phyloP scores from a whole-genome alignment of 2,888 invertebrate genomes.

The Drosophila kambysellisi region DNA sequence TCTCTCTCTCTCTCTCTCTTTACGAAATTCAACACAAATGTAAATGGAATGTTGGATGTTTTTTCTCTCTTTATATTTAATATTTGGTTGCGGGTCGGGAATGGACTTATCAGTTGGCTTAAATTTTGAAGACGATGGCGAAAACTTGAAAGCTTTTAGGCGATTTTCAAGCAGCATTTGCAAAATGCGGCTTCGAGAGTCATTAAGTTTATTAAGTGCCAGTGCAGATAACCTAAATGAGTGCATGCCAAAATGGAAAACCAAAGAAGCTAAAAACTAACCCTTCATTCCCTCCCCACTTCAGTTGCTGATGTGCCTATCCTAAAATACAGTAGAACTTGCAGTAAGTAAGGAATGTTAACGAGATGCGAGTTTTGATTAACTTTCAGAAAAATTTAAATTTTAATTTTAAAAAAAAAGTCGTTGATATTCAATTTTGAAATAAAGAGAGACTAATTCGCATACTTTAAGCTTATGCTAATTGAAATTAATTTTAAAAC shows the following conservation, averaged over 20 bases:
- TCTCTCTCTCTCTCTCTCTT: conserved; percentile 12
- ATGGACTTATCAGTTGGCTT: conserved; percentile 35
- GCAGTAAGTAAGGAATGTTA: background rate
- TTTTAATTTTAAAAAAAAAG: background rate
- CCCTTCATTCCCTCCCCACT: background rate
- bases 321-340: conserved; percentile 9
- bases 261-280: conserved; percentile 36
- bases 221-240: conserved; percentile 74
- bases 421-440: background rate
- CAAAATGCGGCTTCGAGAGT: conserved; percentile 61
- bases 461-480: background rate
- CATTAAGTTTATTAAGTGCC: conserved; percentile 78
- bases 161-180: conserved; percentile 45
- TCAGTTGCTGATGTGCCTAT: background rate
- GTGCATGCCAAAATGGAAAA: conserved; percentile 73
- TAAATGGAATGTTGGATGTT: conserved; percentile 15
- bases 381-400: background rate
- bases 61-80: background rate
- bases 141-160: conserved; percentile 58
- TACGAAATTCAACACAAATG: conserved; percentile 18
- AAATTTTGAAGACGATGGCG: conserved; percentile 17
- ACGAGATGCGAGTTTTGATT: background rate
- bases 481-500: background rate
- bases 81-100: background rate
- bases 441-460: background rate